These are phyloP conservation scores for Lagria hirta DNA, from an alignment of 2,888 invertebrate species.

Conservation along the genomic window DNA sequence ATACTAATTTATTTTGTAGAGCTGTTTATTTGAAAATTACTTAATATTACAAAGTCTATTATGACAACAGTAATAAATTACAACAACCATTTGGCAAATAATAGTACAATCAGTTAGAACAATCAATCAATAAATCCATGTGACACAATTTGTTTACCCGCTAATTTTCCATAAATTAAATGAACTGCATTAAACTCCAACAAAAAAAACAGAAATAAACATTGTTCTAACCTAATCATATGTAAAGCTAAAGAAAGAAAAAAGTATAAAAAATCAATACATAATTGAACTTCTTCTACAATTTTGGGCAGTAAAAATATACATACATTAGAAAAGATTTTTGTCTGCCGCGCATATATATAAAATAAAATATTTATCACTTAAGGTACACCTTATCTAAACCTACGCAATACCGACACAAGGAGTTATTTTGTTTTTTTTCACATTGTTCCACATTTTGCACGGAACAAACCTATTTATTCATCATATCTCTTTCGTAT, in stretches of 20 bases:
- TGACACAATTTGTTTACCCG: slow-evolving; percentile 17
- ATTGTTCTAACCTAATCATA: slow-evolving; percentile 33
- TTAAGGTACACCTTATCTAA: slow-evolving; percentile 41
- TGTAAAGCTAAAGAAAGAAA: slow-evolving; percentile 27
- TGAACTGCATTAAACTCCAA: slow-evolving; percentile 30
- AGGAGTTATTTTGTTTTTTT: no score
- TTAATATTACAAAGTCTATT: slow-evolving; percentile 39
- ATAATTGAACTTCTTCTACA: slow-evolving; percentile 32
- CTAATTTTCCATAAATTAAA: slow-evolving; percentile 28
- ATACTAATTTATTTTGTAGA: no score
- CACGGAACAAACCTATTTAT: no score
- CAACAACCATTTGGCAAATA: slow-evolving; percentile 38
- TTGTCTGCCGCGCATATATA: slow-evolving; percentile 33
- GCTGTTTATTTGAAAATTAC: slow-evolving; percentile 34
- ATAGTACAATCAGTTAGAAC: slow-evolving; percentile 34
- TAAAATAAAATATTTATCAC: slow-evolving; percentile 47
- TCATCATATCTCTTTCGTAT: no score
- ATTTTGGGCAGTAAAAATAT: slow-evolving; percentile 35
- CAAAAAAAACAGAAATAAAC: slow-evolving; percentile 29
- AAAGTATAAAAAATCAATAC: slow-evolving; percentile 30
- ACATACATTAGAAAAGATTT: slow-evolving; percentile 28
- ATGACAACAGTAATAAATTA: slow-evolving; percentile 42
- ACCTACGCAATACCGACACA: slow-evolving; percentile 43
- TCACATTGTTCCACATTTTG: no score
- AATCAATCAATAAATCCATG: slow-evolving; percentile 22